Evolutionary conservation across 2,888 invertebrate genomes (phyloP).

Genomic region (Harpalus rubripes): DNA sequence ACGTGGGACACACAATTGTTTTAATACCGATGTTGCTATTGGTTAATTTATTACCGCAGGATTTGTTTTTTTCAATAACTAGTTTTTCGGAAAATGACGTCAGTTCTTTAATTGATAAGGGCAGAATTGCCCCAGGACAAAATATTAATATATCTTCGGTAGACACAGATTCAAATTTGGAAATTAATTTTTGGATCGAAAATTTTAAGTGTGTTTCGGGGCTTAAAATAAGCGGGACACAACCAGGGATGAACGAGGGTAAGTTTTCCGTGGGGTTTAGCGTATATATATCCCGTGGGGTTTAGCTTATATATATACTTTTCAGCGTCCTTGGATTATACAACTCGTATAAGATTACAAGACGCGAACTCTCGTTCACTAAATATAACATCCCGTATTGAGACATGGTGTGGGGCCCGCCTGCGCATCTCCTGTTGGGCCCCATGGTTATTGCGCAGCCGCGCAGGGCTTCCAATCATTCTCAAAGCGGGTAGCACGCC

Average conservation of each 20-base stretch:
- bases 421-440: neutral
- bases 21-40: conserved; percentile 91
- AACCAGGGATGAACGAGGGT: neutral
- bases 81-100: neutral
- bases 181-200: neutral
- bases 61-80: neutral
- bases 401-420: neutral
- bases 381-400: neutral
- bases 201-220: neutral
- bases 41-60: conserved; percentile 91
- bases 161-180: neutral
- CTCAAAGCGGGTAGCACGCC: neutral
- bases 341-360: neutral
- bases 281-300: too few species aligned
- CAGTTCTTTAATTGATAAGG: neutral
- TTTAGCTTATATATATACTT: too few species aligned
- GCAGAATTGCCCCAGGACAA: neutral
- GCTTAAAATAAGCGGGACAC: neutral
- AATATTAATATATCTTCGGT: neutral
- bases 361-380: neutral
- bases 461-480: neutral
- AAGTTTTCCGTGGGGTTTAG: neutral
- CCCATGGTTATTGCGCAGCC: neutral
- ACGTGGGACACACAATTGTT: conserved; percentile 91
- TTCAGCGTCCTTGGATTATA: neutral